Evolutionary conservation across 2,797 vertebrate species (phyloP).

Genomic region (Trachurus trachurus): DNA sequence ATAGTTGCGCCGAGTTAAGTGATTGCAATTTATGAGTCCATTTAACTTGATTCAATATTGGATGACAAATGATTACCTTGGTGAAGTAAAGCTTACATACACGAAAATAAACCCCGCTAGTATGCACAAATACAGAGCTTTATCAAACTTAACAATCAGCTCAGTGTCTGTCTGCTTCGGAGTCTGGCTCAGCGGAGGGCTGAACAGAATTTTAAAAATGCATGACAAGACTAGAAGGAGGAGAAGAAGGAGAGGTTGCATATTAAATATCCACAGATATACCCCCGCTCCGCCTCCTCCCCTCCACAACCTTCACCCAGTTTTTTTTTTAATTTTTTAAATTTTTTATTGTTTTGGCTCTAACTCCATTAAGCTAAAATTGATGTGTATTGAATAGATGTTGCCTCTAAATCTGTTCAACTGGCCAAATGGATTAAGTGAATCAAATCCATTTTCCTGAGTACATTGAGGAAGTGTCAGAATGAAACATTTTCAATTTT

Average conservation of each 20-base stretch:
- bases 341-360: conserved; percentile 7
- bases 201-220: conserved; percentile 77
- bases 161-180: conserved; percentile 67
- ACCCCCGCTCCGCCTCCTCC: too few relatives aligned
- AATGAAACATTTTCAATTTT: conserved; percentile 77
- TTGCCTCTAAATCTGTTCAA: conserved; percentile 68
- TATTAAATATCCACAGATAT: conserved; percentile 61
- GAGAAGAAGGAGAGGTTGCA: conserved; percentile 44
- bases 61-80: conserved; percentile 76
- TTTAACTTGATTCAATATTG: conserved; percentile 79
- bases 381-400: conserved; percentile 65
- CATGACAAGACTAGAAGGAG: conserved; percentile 55
- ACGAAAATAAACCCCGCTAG: conserved; percentile 57
- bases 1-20: conserved; percentile 75
- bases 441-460: conserved; percentile 77
- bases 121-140: conserved; percentile 57
- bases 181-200: conserved; percentile 64
- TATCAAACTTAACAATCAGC: conserved; percentile 76
- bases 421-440: conserved; percentile 65
- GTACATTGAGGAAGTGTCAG: conserved; percentile 74
- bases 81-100: conserved; percentile 65
- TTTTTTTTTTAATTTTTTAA: neutral
- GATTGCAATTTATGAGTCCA: conserved; percentile 81
- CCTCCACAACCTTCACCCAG: too few relatives aligned
- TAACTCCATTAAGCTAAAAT: conserved; percentile 64